Base-by-base conservation (phyloP, 2,888 invertebrate genomes). In the Drosophila demipolita region DNA sequence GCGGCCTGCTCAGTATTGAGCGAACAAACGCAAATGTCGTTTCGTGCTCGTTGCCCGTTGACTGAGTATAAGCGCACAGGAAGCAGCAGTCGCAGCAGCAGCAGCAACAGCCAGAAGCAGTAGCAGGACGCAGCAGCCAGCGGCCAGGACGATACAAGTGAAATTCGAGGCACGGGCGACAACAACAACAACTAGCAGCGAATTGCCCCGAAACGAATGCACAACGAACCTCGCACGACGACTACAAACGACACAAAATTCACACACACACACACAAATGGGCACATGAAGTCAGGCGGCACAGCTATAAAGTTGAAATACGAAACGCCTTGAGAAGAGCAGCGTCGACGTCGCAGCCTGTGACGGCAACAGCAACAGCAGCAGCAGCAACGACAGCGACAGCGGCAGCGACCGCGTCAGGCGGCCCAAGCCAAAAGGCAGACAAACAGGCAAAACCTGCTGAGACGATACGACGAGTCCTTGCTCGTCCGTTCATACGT, bases 401-500 rank as follows among this genome's bases (percentile, higher is more conserved):
- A 65, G 65, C 50, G 54, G 38, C 80, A 78, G 72, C 82, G 73
- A 57, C 65, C 49, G 75, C 75, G 78, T 72, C 77, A 78, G 66
- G 70, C 81, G 69, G 71, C 82, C 84, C 83, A 89, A 83, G 82
- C 91, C 91, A 89, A 91, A 89, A 88, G 90, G 91, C 91, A 91
- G 91, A 91, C 92, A 91, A 91, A 90, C 90, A 89, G 91, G 90
- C 91, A 82, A 90, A 91, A 89, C 90, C 92, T 91, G 91, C 91
- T 90, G 91, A 91, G 91, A 91, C 88, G 91, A 85, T 87, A 92
- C 88, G 91, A 84, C 92, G 91, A 92, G 92, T 91, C 92, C 91
- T 91, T 90, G 91, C 90, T 90, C 90, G 91, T 91, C 92, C 91
- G 89, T 91, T 88, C 92, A 91, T 83, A 91, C 84, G 92, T 90